Base-by-base conservation (phyloP, 2,888 invertebrate genomes). In the Dendrolimus pini region DNA sequence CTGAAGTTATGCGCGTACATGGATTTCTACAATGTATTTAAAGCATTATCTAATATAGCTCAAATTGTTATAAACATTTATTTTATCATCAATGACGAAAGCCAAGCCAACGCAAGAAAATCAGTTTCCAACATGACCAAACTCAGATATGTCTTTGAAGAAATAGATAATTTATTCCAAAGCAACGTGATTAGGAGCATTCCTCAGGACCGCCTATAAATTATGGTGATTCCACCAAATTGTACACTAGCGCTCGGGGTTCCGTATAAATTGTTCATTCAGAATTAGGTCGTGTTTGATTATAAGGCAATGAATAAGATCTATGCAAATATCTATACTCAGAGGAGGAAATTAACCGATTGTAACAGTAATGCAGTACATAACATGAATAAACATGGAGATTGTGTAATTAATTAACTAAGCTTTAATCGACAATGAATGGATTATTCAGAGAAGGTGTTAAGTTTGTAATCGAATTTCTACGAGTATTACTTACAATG, bases 161-260 rank as follows among this genome's bases (percentile, higher is more conserved):
- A 59, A 56, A 55, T 60, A 56, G 41, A 62, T 63, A 63, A 62
- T 65, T 62, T 54, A 58, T 62, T 63, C 58, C 54, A 30, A 41
- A 14, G 41, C 47, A 47, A 47, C 47, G 47, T 47, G 47, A 47
- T 47, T 47, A 47, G 9, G 47, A 47, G 47, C 47, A 47, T 47
- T 47, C 47, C 47, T 47, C 47, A 47, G 47, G 8, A 47, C 47
- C 6, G 47, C 47, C 47, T 47, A 47, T 47, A 47, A 47, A 47
- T 47, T 47, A 47, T 47, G 47, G 47, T 47, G 47, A 47, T 47
- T 47, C 47, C 47, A 47, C 47, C 47, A 47, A 47, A 47, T 47
- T 47, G 47, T 47, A 47, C 12, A 47, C 47, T 47, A 47, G 47
- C 47, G 47, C 47, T 47, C 47, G 47, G 6, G 47, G 47, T 47